Conservation (phyloP, 92 coral and sea anemone species). For the Parazoanthus darwini region DNA sequence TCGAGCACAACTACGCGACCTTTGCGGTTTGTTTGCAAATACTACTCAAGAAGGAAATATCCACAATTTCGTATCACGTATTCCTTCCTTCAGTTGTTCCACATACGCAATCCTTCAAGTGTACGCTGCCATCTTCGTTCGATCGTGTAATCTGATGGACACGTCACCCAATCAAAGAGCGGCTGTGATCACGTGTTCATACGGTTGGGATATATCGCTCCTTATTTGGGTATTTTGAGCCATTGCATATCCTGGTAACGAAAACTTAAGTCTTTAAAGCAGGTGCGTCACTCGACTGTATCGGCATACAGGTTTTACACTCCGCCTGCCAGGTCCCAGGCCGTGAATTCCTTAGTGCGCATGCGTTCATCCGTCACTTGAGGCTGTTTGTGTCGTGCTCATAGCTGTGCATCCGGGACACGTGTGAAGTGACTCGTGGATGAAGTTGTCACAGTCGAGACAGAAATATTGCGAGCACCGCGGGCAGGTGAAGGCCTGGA, state of each 20-base stretch:
- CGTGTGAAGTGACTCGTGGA: slow-evolving; percentile 94
- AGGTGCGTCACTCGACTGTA: not conserved
- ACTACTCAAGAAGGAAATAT: not conserved
- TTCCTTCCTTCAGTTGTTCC: not conserved
- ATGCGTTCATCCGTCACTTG: not conserved
- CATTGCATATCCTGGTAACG: not conserved
- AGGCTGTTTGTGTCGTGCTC: not conserved
- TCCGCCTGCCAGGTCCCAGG: not conserved
- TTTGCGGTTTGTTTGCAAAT: no score
- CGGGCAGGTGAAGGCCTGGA: slow-evolving; percentile 79
- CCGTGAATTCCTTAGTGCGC: not conserved
- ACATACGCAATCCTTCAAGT: not conserved
- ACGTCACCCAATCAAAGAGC: not conserved
- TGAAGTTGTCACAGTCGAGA: slow-evolving; percentile 90
- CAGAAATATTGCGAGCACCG: slow-evolving; percentile 75
- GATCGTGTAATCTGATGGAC: not conserved
- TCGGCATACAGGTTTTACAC: not conserved
- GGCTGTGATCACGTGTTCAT: not conserved
- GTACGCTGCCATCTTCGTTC: not conserved
- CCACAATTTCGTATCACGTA: not conserved
- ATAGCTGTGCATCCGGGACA: slow-evolving; percentile 94
- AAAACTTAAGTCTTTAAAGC: no score
- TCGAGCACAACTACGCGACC: no score
- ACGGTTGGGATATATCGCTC: not conserved
- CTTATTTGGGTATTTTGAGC: not conserved